Evolutionary conservation across 2,888 invertebrate genomes (phyloP).

Genomic region (Physocephala rufipes): DNA sequence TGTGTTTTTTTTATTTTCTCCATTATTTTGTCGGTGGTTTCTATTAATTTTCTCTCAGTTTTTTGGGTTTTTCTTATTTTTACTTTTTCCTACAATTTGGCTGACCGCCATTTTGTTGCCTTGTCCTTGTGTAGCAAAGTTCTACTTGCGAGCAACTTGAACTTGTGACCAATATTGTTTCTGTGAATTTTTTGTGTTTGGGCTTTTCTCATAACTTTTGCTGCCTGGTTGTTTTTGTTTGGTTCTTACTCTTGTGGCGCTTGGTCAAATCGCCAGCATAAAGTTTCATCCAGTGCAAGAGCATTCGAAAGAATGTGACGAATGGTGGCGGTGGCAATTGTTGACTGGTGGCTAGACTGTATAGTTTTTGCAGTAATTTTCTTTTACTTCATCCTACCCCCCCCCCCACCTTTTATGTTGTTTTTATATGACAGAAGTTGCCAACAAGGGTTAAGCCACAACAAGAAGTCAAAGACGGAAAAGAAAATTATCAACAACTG

Average conservation of each 20-base stretch:
- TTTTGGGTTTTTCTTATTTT: neutral
- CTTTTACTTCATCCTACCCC: no score
- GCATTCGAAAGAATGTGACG: neutral
- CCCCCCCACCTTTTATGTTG: conserved; percentile 28
- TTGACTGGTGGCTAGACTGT: conserved; percentile 9
- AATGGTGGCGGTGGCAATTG: neutral
- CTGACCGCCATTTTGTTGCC: conserved; percentile 6
- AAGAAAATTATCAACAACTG: conserved; percentile 45
- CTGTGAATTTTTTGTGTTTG: conserved; percentile 31
- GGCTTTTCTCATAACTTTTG: neutral
- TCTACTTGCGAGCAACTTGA: conserved; percentile 28
- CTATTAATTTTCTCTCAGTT: neutral
- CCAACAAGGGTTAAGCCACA: conserved; percentile 16
- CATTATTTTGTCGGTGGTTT: neutral
- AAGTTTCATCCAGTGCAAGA: conserved; percentile 37
- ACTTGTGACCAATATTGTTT: conserved; percentile 46
- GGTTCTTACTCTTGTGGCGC: conserved; percentile 30
- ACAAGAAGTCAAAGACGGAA: conserved; percentile 1
- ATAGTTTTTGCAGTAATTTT: conserved; percentile 10
- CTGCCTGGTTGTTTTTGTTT: conserved; percentile 21
- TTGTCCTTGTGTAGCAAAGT: neutral
- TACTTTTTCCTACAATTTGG: neutral
- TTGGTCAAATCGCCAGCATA: conserved; percentile 42
- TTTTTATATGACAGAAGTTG: conserved; percentile 31
- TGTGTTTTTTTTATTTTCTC: conserved; percentile 14